Evolutionary conservation across 2,888 invertebrate species (phyloP).

Genomic region (Quadroppia sp.): DNA sequence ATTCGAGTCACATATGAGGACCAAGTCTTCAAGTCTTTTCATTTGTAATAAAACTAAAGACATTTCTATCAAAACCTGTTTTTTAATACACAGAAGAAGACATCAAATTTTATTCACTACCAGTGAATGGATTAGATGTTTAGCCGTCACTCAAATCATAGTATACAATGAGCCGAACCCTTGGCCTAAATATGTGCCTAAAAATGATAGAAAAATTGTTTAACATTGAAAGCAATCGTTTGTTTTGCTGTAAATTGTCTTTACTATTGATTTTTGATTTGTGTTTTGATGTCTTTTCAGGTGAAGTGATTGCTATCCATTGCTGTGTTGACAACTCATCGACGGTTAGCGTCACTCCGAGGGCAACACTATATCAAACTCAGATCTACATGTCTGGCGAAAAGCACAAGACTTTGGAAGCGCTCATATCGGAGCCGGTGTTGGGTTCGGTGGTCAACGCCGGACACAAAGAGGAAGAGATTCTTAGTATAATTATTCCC

Average conservation of each 20-base stretch:
- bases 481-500: slow-evolving; percentile 16
- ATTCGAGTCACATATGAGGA: not conserved
- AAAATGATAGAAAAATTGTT: not conserved
- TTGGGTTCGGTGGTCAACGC: slow-evolving; percentile 15
- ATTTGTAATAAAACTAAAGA: not conserved
- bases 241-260: not conserved
- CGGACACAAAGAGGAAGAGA: slow-evolving; percentile 15
- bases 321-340: slow-evolving; percentile 38
- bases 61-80: not conserved
- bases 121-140: not conserved
- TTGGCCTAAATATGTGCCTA: not conserved
- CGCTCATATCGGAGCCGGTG: slow-evolving; percentile 28
- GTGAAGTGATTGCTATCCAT: slow-evolving; percentile 31
- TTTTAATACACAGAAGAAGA: not conserved
- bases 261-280: not conserved
- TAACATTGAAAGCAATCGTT: not conserved
- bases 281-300: slow-evolving; percentile 6
- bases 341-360: slow-evolving; percentile 38
- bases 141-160: not conserved
- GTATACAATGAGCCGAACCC: not conserved
- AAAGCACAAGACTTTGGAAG: slow-evolving; percentile 41
- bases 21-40: too few relatives aligned
- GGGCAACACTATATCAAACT: slow-evolving; percentile 40
- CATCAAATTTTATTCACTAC: not conserved
- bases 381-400: slow-evolving; percentile 41